Evolutionary conservation across 2,888 invertebrate genomes (phyloP), one percentile per base, ranked within the genome.

Genomic region (Laspeyria flexula): DNA sequence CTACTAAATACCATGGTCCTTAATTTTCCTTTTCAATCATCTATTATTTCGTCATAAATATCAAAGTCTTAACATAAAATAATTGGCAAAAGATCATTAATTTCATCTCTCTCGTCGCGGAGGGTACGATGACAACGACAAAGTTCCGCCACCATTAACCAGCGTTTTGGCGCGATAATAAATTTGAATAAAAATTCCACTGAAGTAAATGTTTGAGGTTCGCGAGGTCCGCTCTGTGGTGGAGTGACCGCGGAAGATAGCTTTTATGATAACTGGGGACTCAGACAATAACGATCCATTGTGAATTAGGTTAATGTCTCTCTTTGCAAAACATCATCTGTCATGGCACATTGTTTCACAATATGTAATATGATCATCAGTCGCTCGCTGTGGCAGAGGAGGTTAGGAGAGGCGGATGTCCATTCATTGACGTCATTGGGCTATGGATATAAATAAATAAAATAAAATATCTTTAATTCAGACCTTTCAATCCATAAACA

Each of bases 261-360:
- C 60, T 55, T 59, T 62, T 44, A 30, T 63, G 69, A 66, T 66
- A 67, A 57, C 60, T 15, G 53, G 35, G 34, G 63, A 50, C 52
- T 57, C 56, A 53, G 60, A 57, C 56, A 55, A 62, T 65, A 73
- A 73, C 65, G 67, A 73, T 62, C 62, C 64, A 47, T 60, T 51
- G 72, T 54, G 65, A 77, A 73, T 76, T 77, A 65, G 75, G 73
- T 77, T 74, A 74, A 73, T 72, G 66, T 64, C 52, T 64, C 56
- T 57, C 65, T 64, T 65, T 68, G 60, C 59, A 59, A 58, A 56
- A 58, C 63, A 57, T 45, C 50, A 57, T 67, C 55, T 71, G 65
- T 65, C 54, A 30, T 38, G 37, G 44, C 37, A 53, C 46, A 66
- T 54, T 55, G 55, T 63, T 54, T 56, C 37, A 50, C 18, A 55